Evolutionary conservation across 2,888 invertebrate genomes (phyloP).

Genomic region (Tanaodytes sp.): DNA sequence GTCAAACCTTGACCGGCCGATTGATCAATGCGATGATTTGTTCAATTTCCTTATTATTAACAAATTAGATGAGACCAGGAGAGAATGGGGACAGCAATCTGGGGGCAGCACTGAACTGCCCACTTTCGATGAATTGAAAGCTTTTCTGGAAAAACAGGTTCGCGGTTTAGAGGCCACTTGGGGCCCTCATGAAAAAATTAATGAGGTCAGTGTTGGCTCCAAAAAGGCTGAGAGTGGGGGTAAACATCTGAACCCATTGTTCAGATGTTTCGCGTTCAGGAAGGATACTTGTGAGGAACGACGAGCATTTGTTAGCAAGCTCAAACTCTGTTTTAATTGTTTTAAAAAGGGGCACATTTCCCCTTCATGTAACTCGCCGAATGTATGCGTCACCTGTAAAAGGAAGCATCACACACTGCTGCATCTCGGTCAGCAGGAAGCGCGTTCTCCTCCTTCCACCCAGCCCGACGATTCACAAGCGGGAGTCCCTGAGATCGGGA

Average conservation of each 20-base stretch:
- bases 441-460: background rate
- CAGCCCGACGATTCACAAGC: background rate
- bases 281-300: background rate
- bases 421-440: background rate
- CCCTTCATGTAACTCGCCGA: background rate
- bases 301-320: background rate
- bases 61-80: slow-evolving; percentile 2
- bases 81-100: background rate
- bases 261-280: background rate
- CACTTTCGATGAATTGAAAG: background rate
- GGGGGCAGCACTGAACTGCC: background rate
- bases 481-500: background rate
- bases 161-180: background rate
- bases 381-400: background rate
- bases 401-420: background rate
- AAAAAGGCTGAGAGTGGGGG: too few relatives aligned
- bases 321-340: background rate
- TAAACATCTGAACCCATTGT: background rate
- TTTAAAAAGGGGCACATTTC: background rate
- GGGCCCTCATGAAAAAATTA: background rate
- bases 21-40: slow-evolving; percentile 5
- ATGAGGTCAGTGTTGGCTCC: background rate
- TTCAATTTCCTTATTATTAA: background rate
- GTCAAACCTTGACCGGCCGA: background rate
- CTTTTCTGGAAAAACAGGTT: background rate